Conservation (phyloP, 2,797 vertebrate genomes). For the Chaunax sp. region DNA sequence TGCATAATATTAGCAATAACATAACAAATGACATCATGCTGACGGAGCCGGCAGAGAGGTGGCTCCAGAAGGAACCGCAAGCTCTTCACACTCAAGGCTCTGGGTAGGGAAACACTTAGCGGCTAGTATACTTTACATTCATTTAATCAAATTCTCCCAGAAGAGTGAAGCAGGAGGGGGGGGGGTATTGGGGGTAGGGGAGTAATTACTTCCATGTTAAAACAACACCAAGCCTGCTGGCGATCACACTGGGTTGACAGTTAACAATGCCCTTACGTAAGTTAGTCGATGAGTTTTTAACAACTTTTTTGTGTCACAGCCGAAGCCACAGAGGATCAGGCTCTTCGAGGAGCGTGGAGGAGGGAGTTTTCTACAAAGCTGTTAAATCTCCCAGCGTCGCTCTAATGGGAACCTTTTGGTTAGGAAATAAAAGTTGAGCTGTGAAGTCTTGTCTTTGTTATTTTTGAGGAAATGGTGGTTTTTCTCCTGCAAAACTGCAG, state of each 20-base stretch:
- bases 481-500: slow-evolving; percentile 28
- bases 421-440: slow-evolving; percentile 61
- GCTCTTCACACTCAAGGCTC: slow-evolving; percentile 46
- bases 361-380: slow-evolving; percentile 39
- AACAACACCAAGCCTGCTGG: slow-evolving; percentile 69
- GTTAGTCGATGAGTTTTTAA: slow-evolving; percentile 48
- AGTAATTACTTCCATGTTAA: slow-evolving; percentile 79
- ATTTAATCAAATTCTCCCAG: slow-evolving; percentile 69
- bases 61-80: slow-evolving; percentile 60
- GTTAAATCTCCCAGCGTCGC: slow-evolving; percentile 51
- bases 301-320: slow-evolving; percentile 44
- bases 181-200: slow-evolving; percentile 57
- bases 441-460: slow-evolving; percentile 51
- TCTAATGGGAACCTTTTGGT: slow-evolving; percentile 64
- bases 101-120: slow-evolving; percentile 60
- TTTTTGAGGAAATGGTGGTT: slow-evolving; percentile 19
- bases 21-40: slow-evolving; percentile 58
- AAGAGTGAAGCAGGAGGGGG: slow-evolving; percentile 42
- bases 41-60: slow-evolving; percentile 24
- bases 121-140: slow-evolving; percentile 61
- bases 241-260: slow-evolving; percentile 48
- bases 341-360: slow-evolving; percentile 56
- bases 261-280: slow-evolving; percentile 72
- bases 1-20: slow-evolving; percentile 51
- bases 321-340: slow-evolving; percentile 28